These are phyloP conservation scores for Nanorana parkeri DNA, from an alignment of 2,113 vertebrate genomes.

Conservation along the genomic window DNA sequence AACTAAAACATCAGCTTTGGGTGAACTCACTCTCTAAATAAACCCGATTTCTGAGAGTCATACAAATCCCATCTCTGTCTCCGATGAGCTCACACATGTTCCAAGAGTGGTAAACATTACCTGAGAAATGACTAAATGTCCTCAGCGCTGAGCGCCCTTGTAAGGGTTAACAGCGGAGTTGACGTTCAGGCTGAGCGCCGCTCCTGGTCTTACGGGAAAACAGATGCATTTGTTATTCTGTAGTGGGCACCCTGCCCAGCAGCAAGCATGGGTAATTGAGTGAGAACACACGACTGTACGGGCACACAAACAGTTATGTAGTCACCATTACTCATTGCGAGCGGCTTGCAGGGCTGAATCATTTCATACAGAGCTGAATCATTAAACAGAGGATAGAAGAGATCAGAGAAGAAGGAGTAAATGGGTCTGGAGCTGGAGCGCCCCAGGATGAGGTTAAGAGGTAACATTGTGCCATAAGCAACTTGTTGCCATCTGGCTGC, in stretches of 20 bases:
- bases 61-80: too few species aligned
- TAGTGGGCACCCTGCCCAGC: conserved; percentile 41
- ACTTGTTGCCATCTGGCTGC: too few species aligned
- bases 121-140: too few species aligned
- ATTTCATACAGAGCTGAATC: conserved; percentile 24
- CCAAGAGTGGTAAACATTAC: too few species aligned
- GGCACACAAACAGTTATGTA: conserved; percentile 30
- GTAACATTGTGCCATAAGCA: background rate
- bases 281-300: conserved; percentile 3
- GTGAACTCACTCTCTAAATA: too few species aligned
- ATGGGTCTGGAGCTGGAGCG: background rate
- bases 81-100: too few species aligned
- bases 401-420: background rate
- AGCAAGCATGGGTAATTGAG: conserved; percentile 28
- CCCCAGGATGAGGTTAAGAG: conserved; percentile 10
- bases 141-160: too few species aligned
- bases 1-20: too few species aligned
- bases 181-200: conserved; percentile 7
- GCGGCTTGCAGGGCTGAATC: background rate
- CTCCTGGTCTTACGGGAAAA: conserved; percentile 47
- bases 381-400: conserved; percentile 7
- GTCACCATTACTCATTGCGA: conserved; percentile 13
- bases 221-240: conserved; percentile 44
- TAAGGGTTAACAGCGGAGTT: conserved; percentile 7
- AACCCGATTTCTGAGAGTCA: too few species aligned